Evolutionary conservation across 23 tunicate genomes (phyloP).

Genomic region (Trididemnum clinides): DNA sequence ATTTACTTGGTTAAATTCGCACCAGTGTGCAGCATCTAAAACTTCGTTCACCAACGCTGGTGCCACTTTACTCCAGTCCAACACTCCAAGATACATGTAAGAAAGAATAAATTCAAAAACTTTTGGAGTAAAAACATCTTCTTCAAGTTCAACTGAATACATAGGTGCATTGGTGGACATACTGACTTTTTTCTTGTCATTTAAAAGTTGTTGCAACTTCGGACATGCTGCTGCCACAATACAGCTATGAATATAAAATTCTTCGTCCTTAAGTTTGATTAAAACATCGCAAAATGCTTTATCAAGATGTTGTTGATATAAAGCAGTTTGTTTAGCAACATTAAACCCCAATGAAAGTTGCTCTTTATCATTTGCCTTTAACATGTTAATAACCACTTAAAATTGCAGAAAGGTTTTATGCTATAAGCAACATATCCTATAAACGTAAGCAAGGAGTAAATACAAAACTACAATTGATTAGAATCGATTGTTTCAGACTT

Average conservation of each 20-base stretch:
- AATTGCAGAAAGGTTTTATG: too few species aligned
- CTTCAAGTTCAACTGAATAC: not conserved
- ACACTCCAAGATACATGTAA: conserved; percentile 46
- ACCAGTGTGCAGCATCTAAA: conserved; percentile 49
- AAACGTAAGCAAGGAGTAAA: too few species aligned
- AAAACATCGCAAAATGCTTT: conserved; percentile 60
- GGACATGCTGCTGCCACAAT: conserved; percentile 82
- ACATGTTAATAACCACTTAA: too few species aligned
- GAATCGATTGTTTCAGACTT: too few species aligned
- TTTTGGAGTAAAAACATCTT: conserved; percentile 14
- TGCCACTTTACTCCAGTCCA: conserved; percentile 32
- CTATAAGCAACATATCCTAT: too few species aligned
- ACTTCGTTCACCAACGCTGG: conserved; percentile 17
- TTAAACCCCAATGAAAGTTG: not conserved
- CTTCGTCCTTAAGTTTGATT: conserved; percentile 44
- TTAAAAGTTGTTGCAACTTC: conserved; percentile 45
- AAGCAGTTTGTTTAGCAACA: conserved; percentile 24
- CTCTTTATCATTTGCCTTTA: too few species aligned
- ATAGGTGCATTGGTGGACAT: not conserved
- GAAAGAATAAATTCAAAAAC: conserved; percentile 38
- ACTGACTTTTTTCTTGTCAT: not conserved
- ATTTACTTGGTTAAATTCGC: conserved; percentile 55
- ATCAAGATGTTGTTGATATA: conserved; percentile 60
- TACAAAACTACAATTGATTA: too few species aligned
- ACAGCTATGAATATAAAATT: conserved; percentile 60